These are phyloP conservation scores for Smutsia temminckii DNA, from an alignment of 2,797 vertebrate genomes.

Conservation along the genomic window DNA sequence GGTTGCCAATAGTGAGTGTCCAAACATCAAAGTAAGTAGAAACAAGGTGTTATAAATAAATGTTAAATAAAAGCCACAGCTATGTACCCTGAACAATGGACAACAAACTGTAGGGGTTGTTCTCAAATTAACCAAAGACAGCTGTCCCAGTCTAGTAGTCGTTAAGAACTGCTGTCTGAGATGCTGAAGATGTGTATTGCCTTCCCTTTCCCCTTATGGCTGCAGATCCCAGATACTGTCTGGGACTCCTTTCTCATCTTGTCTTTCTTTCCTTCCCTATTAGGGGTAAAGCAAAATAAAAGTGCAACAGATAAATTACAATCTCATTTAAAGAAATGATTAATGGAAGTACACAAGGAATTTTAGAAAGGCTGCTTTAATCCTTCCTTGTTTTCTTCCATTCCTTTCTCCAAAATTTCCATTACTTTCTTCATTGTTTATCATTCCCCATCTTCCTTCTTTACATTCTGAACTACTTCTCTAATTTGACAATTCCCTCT, in stretches of 20 bases:
- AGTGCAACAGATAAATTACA: neutral
- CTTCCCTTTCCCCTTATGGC: neutral
- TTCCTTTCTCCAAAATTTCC: neutral
- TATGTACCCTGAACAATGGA: neutral
- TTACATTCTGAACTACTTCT: neutral
- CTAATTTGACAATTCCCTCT: neutral
- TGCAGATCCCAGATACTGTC: neutral
- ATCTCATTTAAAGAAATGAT: neutral
- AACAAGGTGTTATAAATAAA: slow-evolving; percentile 39
- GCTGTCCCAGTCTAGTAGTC: neutral
- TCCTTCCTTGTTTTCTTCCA: neutral
- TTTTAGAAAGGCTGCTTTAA: slow-evolving; percentile 17
- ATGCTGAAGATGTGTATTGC: neutral
- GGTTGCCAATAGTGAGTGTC: neutral
- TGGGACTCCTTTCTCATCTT: neutral
- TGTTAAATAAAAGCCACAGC: slow-evolving; percentile 40
- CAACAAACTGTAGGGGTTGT: neutral
- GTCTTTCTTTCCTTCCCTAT: neutral
- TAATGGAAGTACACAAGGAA: neutral
- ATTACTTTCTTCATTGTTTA: slow-evolving; percentile 3
- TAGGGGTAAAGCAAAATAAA: slow-evolving; percentile 20
- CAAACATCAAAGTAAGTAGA: slow-evolving; percentile 44
- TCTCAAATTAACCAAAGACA: neutral
- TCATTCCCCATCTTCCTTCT: neutral
- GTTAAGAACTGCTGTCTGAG: neutral